Evolutionary conservation across 2,113 vertebrate species (phyloP).

Genomic region (Clarias gariepinus): DNA sequence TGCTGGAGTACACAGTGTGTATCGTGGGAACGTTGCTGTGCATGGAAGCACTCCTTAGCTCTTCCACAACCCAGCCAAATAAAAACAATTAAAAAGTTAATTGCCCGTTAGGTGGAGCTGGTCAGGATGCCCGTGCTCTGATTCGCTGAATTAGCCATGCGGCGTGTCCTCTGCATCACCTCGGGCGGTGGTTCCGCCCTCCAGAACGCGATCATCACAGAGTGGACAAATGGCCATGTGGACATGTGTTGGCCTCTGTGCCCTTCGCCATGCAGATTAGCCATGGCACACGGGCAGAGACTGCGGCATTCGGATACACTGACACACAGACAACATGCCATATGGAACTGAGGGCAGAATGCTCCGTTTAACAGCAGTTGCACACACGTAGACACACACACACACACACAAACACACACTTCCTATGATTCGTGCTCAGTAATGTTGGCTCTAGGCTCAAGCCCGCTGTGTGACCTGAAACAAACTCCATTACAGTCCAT

Average conservation of each 20-base stretch:
- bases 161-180: slow-evolving; percentile 20
- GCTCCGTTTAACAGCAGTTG: slow-evolving; percentile 48
- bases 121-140: slow-evolving; percentile 47
- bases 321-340: slow-evolving; percentile 45
- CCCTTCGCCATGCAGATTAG: slow-evolving; percentile 46
- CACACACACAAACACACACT: neutral
- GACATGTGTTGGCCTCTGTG: slow-evolving; percentile 45
- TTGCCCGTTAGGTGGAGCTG: slow-evolving; percentile 54
- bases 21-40: slow-evolving; percentile 26
- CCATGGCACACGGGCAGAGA: slow-evolving; percentile 41
- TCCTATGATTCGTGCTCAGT: slow-evolving; percentile 30
- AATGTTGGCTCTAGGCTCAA: slow-evolving; percentile 27
- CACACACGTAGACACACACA: slow-evolving; percentile 28
- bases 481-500: slow-evolving; percentile 45
- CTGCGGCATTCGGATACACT: slow-evolving; percentile 30
- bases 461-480: slow-evolving; percentile 32
- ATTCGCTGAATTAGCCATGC: slow-evolving; percentile 53
- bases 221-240: slow-evolving; percentile 14
- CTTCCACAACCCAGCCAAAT: slow-evolving; percentile 53
- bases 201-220: neutral
- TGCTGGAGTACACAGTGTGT: slow-evolving; percentile 20
- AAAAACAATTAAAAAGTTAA: slow-evolving; percentile 62
- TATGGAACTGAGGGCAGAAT: slow-evolving; percentile 48
- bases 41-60: slow-evolving; percentile 31
- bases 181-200: slow-evolving; percentile 15